Evolutionary conservation across 2,797 vertebrate genomes (phyloP).

Genomic region (Hydrophis major): DNA sequence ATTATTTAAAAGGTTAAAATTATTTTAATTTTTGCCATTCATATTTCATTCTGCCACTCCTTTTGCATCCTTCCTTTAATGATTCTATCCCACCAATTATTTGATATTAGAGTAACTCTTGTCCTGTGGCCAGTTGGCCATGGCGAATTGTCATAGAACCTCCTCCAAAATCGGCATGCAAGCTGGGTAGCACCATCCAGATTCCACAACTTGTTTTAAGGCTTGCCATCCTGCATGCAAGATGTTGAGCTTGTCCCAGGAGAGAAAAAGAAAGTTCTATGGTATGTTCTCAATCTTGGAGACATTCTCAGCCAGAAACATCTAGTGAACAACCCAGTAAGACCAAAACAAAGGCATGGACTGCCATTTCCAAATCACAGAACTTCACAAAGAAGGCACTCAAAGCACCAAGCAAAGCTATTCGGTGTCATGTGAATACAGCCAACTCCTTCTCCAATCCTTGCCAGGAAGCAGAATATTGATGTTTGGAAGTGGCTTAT

Average conservation of each 20-base stretch:
- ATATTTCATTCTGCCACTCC: too few species aligned
- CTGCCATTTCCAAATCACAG: not conserved
- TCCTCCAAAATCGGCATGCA: not conserved
- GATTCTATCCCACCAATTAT: too few species aligned
- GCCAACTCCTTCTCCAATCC: too few species aligned
- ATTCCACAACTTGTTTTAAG: not conserved
- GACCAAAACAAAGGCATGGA: not conserved
- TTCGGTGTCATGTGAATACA: not conserved
- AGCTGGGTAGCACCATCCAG: not conserved
- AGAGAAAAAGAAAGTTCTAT: not conserved
- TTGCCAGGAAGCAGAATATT: too few species aligned
- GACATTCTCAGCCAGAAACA: not conserved
- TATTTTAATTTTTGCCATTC: too few species aligned
- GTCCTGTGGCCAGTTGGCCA: too few species aligned
- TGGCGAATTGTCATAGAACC: too few species aligned
- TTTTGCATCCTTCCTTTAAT: too few species aligned
- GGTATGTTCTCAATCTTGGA: not conserved
- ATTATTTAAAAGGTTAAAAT: too few species aligned
- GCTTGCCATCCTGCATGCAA: not conserved
- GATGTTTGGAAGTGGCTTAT: not conserved
- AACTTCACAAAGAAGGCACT: not conserved
- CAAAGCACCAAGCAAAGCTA: not conserved
- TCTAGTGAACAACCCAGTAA: not conserved
- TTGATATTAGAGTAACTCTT: too few species aligned
- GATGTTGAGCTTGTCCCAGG: not conserved